Percentiles rank a stretch among this genome's conserved stretches.
These are phyloP conservation scores for Pteria penguin DNA, from an alignment of 2,888 invertebrate species.

Conservation along the genomic window DNA sequence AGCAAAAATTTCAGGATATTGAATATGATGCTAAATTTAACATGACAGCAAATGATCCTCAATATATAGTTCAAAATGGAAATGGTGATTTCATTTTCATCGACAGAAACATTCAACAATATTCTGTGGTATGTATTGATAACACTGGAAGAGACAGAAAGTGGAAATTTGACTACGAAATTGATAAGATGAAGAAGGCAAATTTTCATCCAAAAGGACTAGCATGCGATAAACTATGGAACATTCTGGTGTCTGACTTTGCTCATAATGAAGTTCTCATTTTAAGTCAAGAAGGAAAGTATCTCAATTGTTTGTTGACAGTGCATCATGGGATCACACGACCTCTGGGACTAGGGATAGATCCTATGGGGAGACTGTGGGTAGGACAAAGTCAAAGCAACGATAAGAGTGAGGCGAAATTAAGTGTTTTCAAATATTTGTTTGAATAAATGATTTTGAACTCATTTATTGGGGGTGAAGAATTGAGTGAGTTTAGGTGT, in stretches of 20 bases:
- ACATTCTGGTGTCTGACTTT: slow-evolving; percentile 18
- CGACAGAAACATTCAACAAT: neutral
- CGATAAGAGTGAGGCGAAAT: neutral
- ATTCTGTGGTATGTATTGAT: slow-evolving; percentile 2
- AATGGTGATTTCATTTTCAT: slow-evolving; percentile 13
- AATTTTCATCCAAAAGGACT: neutral
- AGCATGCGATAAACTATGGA: neutral
- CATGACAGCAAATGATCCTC: neutral
- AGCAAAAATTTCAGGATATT: neutral
- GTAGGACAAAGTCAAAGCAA: slow-evolving; percentile 14
- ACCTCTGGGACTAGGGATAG: slow-evolving; percentile 1
- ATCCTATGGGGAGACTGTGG: slow-evolving; percentile 5
- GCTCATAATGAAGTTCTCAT: neutral
- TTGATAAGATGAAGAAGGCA: neutral
- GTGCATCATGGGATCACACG: neutral
- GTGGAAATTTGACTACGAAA: neutral
- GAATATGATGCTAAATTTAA: neutral
- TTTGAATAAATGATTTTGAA: too few relatives aligned
- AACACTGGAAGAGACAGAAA: neutral
- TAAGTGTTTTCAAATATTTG: neutral
- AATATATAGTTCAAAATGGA: slow-evolving; percentile 1
- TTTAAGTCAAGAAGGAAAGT: slow-evolving; percentile 5
- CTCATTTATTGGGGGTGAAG: too few relatives aligned
- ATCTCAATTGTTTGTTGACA: neutral
- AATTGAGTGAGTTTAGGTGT: too few relatives aligned